Evolutionary conservation across 2,888 invertebrate species (phyloP).

Genomic region (Oxycera nigricornis): DNA sequence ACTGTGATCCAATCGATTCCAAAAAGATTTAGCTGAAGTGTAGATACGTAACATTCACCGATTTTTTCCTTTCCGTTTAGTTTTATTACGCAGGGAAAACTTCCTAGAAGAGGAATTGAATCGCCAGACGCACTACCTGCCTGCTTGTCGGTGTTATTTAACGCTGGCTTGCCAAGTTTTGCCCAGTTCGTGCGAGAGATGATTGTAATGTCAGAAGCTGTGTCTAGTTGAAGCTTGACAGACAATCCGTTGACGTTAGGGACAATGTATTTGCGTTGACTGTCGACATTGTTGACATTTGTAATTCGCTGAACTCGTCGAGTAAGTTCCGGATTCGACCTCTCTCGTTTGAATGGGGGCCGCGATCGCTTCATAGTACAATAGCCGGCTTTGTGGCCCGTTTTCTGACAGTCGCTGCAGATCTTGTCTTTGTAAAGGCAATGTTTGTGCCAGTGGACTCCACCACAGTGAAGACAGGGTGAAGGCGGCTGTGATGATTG

Average conservation of each 20-base stretch:
- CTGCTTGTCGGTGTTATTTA: neutral
- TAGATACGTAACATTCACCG: neutral
- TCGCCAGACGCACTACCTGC: conserved; percentile 28
- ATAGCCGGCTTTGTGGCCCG: too few relatives aligned
- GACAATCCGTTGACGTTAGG: neutral
- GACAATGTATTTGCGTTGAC: neutral
- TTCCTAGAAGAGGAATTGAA: too few relatives aligned
- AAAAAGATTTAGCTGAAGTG: too few relatives aligned
- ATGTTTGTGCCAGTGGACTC: too few relatives aligned
- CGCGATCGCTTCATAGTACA: conserved; percentile 6
- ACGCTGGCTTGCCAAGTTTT: conserved; percentile 18
- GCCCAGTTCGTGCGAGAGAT: neutral
- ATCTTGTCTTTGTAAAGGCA: too few relatives aligned
- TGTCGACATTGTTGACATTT: too few relatives aligned
- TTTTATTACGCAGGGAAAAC: conserved; percentile 10
- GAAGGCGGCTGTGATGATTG: too few relatives aligned
- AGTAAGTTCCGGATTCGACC: too few relatives aligned
- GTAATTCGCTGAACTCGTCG: neutral
- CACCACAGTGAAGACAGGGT: too few relatives aligned
- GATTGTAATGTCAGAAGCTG: conserved; percentile 13
- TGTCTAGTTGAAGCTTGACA: neutral
- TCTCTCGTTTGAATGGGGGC: too few relatives aligned
- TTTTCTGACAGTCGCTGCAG: too few relatives aligned
- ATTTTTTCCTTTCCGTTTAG: neutral
- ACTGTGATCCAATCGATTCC: too few relatives aligned